A percentile compares a stretch with the other conserved stretches of the same genome.
Conservation (phyloP, 2,797 vertebrate genomes). For the Heliangelus exortis region DNA sequence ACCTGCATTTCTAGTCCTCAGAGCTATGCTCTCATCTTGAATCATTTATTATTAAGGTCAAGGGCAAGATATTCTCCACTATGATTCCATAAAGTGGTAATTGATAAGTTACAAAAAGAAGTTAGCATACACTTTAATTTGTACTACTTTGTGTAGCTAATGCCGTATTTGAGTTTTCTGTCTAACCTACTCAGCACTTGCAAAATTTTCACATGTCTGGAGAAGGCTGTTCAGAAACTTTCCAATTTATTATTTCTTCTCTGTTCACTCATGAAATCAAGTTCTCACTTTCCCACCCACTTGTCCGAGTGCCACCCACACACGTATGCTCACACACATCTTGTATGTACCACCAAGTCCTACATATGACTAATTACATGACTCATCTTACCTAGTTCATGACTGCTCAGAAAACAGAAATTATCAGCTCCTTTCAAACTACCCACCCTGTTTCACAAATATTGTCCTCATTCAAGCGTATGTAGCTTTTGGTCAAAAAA, state of each 20-base stretch:
- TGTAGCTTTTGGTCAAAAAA: background rate
- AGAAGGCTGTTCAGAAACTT: constrained; percentile 19
- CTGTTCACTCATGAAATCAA: background rate
- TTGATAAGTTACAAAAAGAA: background rate
- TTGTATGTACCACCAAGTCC: background rate
- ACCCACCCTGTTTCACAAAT: background rate
- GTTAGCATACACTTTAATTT: constrained; percentile 1
- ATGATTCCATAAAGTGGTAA: background rate
- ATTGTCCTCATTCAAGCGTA: background rate
- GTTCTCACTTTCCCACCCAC: background rate
- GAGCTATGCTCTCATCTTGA: background rate
- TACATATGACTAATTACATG: background rate
- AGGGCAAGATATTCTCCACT: constrained; percentile 5
- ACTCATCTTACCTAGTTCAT: background rate
- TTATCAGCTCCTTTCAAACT: background rate
- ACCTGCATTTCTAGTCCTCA: background rate
- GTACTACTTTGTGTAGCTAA: constrained; percentile 11
- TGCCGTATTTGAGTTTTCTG: background rate
- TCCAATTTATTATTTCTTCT: constrained; percentile 40
- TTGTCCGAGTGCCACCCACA: background rate
- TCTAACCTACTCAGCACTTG: constrained; percentile 20
- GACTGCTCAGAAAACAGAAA: background rate
- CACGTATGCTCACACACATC: background rate
- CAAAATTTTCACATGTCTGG: background rate
- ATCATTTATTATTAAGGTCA: constrained; percentile 15